Conservation (phyloP, 2,113 vertebrate genomes). For the Alaudala cheleensis region DNA sequence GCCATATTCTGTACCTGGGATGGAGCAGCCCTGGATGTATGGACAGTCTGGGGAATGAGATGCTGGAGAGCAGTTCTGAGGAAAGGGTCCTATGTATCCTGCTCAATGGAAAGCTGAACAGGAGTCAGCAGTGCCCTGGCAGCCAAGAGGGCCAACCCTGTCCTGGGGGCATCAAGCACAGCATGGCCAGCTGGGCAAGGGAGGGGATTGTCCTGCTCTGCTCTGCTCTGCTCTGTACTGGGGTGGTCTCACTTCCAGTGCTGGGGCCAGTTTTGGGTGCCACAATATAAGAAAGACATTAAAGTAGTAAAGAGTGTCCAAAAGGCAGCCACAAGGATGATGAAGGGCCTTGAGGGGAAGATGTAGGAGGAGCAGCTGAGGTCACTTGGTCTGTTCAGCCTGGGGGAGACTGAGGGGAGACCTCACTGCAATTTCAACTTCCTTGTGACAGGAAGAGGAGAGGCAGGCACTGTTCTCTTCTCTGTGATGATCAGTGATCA, state of each 20-base stretch:
- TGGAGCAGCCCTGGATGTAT: accelerated
- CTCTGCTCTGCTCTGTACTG: background rate
- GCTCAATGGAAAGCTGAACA: accelerated
- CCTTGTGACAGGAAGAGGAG: background rate
- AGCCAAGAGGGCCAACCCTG: background rate
- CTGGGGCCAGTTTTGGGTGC: accelerated
- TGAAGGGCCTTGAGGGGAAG: background rate
- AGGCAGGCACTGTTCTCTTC: background rate
- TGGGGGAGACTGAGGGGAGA: background rate
- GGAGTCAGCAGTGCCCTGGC: background rate
- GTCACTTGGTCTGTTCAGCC: background rate
- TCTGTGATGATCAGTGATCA: no score
- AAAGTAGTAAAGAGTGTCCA: background rate
- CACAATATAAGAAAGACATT: background rate
- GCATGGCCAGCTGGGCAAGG: accelerated
- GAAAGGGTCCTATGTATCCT: background rate
- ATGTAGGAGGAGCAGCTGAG: background rate
- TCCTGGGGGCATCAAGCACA: background rate
- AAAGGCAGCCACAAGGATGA: background rate
- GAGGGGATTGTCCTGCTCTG: background rate
- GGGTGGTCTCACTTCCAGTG: accelerated
- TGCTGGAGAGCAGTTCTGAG: background rate
- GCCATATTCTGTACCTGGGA: background rate
- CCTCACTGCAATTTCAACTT: background rate
- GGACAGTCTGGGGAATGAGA: background rate